These are phyloP conservation scores for Nezara viridula DNA, from an alignment of 2,888 invertebrate genomes.

Conservation along the genomic window DNA sequence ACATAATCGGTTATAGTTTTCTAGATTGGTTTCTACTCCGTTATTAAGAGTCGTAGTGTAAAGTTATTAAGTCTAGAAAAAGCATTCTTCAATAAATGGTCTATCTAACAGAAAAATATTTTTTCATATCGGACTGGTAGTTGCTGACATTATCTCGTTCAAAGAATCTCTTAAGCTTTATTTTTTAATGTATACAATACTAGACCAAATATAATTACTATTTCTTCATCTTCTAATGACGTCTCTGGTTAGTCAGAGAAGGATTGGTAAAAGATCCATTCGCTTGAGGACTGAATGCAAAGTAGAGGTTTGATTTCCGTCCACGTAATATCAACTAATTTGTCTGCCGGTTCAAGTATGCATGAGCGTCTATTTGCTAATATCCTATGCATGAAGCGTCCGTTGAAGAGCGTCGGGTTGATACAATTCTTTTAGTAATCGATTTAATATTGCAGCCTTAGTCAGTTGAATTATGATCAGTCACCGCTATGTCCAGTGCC, in stretches of 20 bases:
- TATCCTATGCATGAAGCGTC: background rate
- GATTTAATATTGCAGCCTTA: background rate
- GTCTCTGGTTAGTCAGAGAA: background rate
- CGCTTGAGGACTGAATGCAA: background rate
- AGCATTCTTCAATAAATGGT: too few relatives aligned
- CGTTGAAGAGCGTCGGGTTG: background rate
- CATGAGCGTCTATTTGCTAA: background rate
- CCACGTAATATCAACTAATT: slow-evolving; percentile 5
- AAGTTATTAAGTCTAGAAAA: too few relatives aligned
- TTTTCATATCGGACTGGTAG: too few relatives aligned
- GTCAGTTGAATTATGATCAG: background rate
- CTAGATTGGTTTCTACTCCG: too few relatives aligned
- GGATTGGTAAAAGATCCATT: background rate
- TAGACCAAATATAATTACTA: background rate
- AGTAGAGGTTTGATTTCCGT: background rate
- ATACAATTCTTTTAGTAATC: background rate
- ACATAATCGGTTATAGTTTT: too few relatives aligned
- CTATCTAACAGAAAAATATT: too few relatives aligned
- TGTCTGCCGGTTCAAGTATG: background rate
- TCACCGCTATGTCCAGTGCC: background rate
- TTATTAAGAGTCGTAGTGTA: too few relatives aligned
- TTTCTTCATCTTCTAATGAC: background rate
- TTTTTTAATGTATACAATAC: too few relatives aligned
- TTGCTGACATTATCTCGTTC: too few relatives aligned
- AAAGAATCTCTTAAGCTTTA: too few relatives aligned